Conservation (phyloP, 2,113 vertebrate species). For the Nothocercus julius region DNA sequence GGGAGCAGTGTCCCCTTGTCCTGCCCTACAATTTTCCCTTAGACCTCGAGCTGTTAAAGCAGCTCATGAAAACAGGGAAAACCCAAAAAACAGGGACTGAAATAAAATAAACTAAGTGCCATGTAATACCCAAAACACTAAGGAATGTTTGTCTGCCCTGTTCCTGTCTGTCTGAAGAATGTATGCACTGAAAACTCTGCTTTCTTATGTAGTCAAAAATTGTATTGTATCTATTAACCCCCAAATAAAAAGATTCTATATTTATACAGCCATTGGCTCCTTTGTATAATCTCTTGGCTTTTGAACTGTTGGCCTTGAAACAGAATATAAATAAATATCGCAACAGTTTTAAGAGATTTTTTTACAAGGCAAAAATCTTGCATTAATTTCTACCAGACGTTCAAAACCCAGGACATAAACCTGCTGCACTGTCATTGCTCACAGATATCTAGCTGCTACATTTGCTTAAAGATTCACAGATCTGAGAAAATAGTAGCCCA, state of each 20-base stretch:
- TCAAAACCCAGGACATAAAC: not conserved
- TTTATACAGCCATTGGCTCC: slow-evolving; percentile 73
- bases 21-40: not conserved
- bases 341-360: not conserved
- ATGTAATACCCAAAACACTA: not conserved
- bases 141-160: slow-evolving; percentile 49
- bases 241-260: slow-evolving; percentile 79
- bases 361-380: not conserved
- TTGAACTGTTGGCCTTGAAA: not conserved
- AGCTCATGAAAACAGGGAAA: slow-evolving; percentile 15
- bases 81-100: not conserved
- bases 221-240: slow-evolving; percentile 79
- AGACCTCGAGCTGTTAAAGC: not conserved
- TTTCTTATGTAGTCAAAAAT: slow-evolving; percentile 73
- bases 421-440: not conserved
- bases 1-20: not conserved
- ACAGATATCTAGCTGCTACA: not conserved
- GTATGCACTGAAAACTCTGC: slow-evolving; percentile 78
- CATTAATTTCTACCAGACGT: not conserved
- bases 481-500: not conserved
- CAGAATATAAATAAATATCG: slow-evolving; percentile 38
- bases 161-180: slow-evolving; percentile 66
- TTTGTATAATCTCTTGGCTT: slow-evolving; percentile 52
- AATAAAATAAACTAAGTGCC: not conserved
- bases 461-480: not conserved